Base-by-base conservation (phyloP, 1,140 invertebrate species). In the Tetramorium simillimum region DNA sequence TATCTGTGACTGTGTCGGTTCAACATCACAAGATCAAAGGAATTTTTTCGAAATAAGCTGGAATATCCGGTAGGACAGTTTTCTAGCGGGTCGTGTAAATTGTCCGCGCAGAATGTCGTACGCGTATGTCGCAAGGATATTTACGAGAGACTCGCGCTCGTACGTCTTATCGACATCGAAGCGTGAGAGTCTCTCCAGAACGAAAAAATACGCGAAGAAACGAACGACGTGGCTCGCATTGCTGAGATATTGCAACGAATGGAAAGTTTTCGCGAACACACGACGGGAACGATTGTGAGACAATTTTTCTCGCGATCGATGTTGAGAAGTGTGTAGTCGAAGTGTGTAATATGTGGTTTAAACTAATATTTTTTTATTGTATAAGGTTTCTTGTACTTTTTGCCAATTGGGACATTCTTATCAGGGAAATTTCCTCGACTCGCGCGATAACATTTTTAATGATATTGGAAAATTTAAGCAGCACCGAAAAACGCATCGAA, bases 11-110 rank as follows among this genome's bases (percentile, higher is more conserved):
- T 21, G 37, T 28, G 21, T 28, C 6, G 76, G 16, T 43, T 88
- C 21, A 53, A 46, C 88, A 28, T 89, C 80, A 6, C n/a, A 62
- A 65, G 86, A 88, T 78, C 86, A 86, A 89, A 89, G 40, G 40
- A 81, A 75, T 70, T 43, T 43, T 51, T 33, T 46, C 33, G 2
- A 28, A 51, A 43, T 16, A 21, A 65, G 16, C 80, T 63, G 62
- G 14, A 63, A 12, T 56, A 43, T 56, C 40, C 63, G 33, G 21
- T 56, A 58, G n/a, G 70, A 77, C 53, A 60, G 6, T 24, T 33
- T 51, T 89, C 56, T 40, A 76, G 24, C 12, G 63, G 65, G 49
- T 88, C 49, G 72, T 43, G 24, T 24, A 69, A 72, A 77, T 88
- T 40, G 12, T 69, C 40, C 63, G 51, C 24, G 46, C 21, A n/a